Percentiles rank a stretch among this genome's conserved stretches.
phyloP scores from a whole-genome alignment of 2,888 invertebrate genomes.

The Diaprepes abbreviatus region DNA sequence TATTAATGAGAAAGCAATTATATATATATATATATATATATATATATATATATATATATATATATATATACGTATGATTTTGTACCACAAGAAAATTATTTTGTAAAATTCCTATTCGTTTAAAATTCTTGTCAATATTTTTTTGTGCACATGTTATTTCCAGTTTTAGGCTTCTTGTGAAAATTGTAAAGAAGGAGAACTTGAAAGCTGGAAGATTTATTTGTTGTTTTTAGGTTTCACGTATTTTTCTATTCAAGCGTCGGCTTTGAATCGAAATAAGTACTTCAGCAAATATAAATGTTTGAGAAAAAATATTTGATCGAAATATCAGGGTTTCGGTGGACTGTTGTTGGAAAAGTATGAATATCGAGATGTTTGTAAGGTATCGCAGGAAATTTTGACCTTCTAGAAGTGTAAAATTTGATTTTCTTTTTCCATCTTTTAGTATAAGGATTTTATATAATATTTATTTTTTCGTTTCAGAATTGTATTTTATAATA shows the following conservation, averaged over 20 bases:
- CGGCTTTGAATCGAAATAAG: background rate
- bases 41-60: no score
- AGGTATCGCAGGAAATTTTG: constrained; percentile 1
- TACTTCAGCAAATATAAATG: background rate
- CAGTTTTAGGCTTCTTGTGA: constrained; percentile 2
- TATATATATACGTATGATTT: no score
- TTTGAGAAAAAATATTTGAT: background rate
- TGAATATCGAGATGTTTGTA: background rate
- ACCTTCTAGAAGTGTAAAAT: background rate
- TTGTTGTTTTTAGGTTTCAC: constrained; percentile 9
- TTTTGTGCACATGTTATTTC: no score
- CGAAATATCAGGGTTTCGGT: background rate
- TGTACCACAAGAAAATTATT: no score
- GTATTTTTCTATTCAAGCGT: background rate
- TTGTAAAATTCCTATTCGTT: no score
- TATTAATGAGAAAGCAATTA: no score
- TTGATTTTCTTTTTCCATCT: background rate
- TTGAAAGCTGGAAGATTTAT: background rate
- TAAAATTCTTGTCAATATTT: no score
- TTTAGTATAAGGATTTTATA: background rate
- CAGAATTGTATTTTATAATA: no score
- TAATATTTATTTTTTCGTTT: background rate
- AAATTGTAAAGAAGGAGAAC: background rate
- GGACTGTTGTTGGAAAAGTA: background rate
- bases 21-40: no score